Conservation (phyloP, 2,797 vertebrate species). For the Oreochromis mossambicus region DNA sequence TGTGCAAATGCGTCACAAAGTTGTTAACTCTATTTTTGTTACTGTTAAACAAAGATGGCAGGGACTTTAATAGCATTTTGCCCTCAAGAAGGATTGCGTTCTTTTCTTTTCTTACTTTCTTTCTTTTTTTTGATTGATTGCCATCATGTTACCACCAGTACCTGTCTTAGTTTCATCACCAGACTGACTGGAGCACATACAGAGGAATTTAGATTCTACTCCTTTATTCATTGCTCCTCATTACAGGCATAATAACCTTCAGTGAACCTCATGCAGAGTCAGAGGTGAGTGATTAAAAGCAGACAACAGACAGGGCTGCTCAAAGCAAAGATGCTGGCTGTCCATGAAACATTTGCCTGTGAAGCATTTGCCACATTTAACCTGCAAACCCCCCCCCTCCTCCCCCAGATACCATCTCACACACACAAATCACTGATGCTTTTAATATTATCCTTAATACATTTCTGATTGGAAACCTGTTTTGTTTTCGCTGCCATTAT, state of each 20-base stretch:
- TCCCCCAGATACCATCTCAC: neutral
- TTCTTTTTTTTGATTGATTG: constrained; percentile 28
- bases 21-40: constrained; percentile 66
- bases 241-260: constrained; percentile 6
- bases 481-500: neutral
- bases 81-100: constrained; percentile 19
- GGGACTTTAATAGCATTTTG: constrained; percentile 37
- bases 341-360: neutral
- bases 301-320: neutral
- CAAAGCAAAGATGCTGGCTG: neutral
- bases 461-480: neutral
- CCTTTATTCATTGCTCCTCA: neutral
- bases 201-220: neutral
- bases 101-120: neutral
- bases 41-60: constrained; percentile 44
- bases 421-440: neutral
- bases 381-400: neutral
- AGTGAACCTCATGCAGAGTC: neutral
- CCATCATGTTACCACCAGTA: constrained; percentile 13
- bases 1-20: constrained; percentile 68
- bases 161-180: neutral
- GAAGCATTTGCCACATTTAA: neutral
- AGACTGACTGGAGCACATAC: neutral
- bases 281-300: neutral
- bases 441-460: neutral